Conservation (phyloP, 2,888 invertebrate genomes). For the Andrena dorsata region DNA sequence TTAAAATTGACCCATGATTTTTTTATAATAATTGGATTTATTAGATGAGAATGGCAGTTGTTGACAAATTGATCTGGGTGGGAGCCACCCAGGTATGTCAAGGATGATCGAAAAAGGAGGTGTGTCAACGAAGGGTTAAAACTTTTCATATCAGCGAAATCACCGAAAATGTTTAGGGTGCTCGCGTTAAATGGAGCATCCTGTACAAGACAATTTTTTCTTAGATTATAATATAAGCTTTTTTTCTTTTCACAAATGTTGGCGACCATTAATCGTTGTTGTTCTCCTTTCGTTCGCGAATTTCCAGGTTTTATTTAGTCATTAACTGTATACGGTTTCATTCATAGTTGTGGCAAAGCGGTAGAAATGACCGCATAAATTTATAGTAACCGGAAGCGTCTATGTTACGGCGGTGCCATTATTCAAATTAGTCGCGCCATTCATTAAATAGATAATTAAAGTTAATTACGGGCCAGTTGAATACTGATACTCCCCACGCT, state of each 20-base stretch:
- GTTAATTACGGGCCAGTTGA: constrained; percentile 79
- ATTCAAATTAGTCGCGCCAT: constrained; percentile 82
- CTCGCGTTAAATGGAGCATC: too few relatives aligned
- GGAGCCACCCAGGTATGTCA: too few relatives aligned
- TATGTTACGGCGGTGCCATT: constrained; percentile 80
- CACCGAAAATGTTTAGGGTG: too few relatives aligned
- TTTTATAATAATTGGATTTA: too few relatives aligned
- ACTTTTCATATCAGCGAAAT: too few relatives aligned
- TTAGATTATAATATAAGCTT: neutral
- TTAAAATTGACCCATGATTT: too few relatives aligned
- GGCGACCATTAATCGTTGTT: neutral
- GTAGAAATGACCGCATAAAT: constrained; percentile 39
- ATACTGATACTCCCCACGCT: constrained; percentile 60
- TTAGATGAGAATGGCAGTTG: too few relatives aligned
- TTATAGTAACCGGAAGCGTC: constrained; percentile 82
- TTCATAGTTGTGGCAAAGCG: constrained; percentile 37
- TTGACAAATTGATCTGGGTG: too few relatives aligned
- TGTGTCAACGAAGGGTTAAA: too few relatives aligned
- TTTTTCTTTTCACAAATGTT: neutral
- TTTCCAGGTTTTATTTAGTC: constrained; percentile 16
- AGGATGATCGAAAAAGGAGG: too few relatives aligned
- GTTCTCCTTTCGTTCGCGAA: neutral
- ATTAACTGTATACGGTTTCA: constrained; percentile 40
- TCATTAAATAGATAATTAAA: constrained; percentile 84
- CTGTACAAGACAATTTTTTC: neutral